Evolutionary conservation across 2,113 vertebrate species (phyloP).

Genomic region (Sminthopsis crassicaudata): DNA sequence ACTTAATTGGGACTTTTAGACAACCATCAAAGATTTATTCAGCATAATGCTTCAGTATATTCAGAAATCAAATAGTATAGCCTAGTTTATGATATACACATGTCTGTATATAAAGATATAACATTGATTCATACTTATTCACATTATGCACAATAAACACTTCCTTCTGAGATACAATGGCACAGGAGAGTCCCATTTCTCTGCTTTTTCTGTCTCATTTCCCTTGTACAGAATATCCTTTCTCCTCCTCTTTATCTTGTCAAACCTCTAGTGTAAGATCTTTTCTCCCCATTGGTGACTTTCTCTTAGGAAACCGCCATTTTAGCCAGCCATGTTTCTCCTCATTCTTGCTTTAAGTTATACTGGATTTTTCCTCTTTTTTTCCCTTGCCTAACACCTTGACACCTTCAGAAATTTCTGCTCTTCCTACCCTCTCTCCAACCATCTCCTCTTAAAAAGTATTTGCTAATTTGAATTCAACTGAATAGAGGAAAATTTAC

Average conservation of each 20-base stretch:
- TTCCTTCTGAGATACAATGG: background rate
- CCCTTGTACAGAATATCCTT: background rate
- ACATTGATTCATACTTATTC: accelerated
- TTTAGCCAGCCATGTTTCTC: background rate
- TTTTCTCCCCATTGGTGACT: background rate
- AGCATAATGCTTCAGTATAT: background rate
- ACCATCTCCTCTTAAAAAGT: background rate
- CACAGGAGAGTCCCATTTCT: accelerated
- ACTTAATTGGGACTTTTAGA: background rate
- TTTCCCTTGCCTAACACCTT: background rate
- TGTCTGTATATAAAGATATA: background rate
- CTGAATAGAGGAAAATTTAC: background rate
- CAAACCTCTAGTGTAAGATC: background rate
- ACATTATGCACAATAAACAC: background rate
- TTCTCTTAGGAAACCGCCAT: background rate
- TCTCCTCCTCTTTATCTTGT: background rate
- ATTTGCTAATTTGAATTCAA: background rate
- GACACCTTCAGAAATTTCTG: background rate
- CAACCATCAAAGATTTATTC: background rate
- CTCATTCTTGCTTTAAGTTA: background rate
- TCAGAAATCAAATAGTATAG: background rate
- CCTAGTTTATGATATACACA: background rate
- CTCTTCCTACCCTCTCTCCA: background rate
- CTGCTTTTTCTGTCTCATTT: background rate
- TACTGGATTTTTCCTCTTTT: background rate